Percentiles rank a stretch among this genome's conserved stretches.
phyloP scores from a whole-genome alignment of 2,113 vertebrate genomes.

The Perca flavescens region DNA sequence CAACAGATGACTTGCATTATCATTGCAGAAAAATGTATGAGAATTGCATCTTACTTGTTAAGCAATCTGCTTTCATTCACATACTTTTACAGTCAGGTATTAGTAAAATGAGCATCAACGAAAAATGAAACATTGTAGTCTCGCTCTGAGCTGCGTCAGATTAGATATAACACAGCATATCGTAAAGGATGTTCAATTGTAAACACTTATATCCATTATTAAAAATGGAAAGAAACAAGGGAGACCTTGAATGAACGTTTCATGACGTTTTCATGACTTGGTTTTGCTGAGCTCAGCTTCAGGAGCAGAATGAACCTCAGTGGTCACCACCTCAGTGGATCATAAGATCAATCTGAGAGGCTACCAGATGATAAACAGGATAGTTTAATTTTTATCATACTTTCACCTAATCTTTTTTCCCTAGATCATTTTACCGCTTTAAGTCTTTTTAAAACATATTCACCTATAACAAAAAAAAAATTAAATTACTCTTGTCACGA shows the following conservation, averaged over 20 bases:
- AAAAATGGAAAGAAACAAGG: background rate
- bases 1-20: constrained; percentile 34
- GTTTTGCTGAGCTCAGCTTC: background rate
- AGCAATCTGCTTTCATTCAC: background rate
- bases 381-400: background rate
- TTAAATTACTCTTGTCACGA: background rate
- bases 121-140: background rate
- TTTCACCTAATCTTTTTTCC: background rate
- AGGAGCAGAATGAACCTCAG: background rate
- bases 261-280: too few species aligned
- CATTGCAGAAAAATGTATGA: constrained; percentile 16
- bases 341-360: too few species aligned
- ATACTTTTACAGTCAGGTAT: background rate
- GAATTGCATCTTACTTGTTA: background rate
- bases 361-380: too few species aligned
- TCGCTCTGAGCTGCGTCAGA: background rate
- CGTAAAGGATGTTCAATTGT: too few species aligned
- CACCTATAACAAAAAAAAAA: background rate
- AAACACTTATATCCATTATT: too few species aligned
- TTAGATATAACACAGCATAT: too few species aligned
- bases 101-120: background rate
- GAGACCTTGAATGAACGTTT: background rate
- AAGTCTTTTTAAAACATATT: background rate
- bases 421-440: background rate
- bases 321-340: background rate